phyloP scores from a whole-genome alignment of 2,113 vertebrate species.

The Cinclus cinclus region DNA sequence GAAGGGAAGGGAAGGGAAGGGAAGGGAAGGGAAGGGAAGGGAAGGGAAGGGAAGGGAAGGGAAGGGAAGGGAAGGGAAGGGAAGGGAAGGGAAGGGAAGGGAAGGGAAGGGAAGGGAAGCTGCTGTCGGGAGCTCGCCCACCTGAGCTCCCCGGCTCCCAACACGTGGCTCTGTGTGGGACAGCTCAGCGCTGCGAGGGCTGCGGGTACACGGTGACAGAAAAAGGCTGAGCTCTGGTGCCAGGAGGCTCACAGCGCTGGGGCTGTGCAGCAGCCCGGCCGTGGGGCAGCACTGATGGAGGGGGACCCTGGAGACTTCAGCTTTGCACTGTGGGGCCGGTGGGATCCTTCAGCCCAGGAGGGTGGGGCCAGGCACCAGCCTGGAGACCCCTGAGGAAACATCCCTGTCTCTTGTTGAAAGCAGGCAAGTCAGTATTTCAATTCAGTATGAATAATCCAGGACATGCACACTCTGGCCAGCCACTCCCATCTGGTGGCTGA shows the following conservation, averaged over 20 bases:
- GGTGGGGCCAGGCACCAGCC: neutral
- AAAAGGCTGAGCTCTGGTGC: neutral
- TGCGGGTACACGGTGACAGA: neutral
- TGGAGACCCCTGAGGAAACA: neutral
- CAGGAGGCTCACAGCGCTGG: neutral
- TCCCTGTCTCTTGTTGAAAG: neutral
- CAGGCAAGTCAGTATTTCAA: neutral
- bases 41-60: too few relatives aligned
- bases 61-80: too few relatives aligned
- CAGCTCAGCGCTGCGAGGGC: accelerated
- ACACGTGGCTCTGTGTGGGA: neutral
- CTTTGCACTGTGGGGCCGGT: accelerated
- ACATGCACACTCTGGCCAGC: too few relatives aligned
- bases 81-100: too few relatives aligned
- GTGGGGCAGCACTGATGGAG: neutral
- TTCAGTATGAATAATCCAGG: neutral
- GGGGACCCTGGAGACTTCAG: neutral
- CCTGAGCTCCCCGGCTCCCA: too few relatives aligned
- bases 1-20: too few relatives aligned
- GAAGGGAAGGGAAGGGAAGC: too few relatives aligned
- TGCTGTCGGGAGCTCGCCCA: neutral
- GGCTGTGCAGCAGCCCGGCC: neutral
- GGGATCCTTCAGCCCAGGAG: neutral
- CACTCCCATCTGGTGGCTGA: neutral
- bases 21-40: too few relatives aligned